phyloP scores from a whole-genome alignment of 2,888 invertebrate genomes.

The Elegia similella region DNA sequence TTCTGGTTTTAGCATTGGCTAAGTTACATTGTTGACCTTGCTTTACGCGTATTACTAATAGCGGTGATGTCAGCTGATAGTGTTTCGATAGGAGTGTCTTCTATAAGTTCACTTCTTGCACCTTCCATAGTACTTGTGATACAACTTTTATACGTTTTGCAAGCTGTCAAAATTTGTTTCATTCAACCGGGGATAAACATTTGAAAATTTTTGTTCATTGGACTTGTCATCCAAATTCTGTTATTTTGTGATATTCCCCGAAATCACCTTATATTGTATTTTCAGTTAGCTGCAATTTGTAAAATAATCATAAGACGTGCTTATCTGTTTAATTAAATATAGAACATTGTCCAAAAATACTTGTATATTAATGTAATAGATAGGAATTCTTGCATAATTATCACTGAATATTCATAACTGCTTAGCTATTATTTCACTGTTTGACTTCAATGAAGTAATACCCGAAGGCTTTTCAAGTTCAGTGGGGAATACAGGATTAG shows the following conservation, averaged over 20 bases:
- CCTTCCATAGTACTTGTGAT: background rate
- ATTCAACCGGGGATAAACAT: no score
- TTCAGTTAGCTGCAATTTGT: no score
- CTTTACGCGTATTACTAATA: background rate
- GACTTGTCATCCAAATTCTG: no score
- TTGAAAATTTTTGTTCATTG: no score
- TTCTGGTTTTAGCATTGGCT: background rate
- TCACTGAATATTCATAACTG: background rate
- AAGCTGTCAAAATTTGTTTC: no score
- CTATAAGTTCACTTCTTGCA: background rate
- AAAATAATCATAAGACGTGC: no score
- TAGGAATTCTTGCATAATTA: background rate
- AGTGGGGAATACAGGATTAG: slow-evolving; percentile 8
- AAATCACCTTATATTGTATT: no score
- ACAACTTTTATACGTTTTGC: no score
- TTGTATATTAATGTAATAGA: background rate
- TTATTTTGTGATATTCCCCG: no score
- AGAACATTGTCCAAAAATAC: no score
- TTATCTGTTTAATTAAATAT: no score
- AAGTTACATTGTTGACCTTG: slow-evolving; percentile 1
- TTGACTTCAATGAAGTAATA: slow-evolving; percentile 5
- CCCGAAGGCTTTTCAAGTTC: background rate
- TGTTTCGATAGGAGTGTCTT: slow-evolving; percentile 2
- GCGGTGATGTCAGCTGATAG: slow-evolving; percentile 12
- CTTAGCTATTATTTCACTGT: background rate